Evolutionary conservation across 2,888 invertebrate genomes (phyloP).

Genomic region (Drosophila acutilabella): DNA sequence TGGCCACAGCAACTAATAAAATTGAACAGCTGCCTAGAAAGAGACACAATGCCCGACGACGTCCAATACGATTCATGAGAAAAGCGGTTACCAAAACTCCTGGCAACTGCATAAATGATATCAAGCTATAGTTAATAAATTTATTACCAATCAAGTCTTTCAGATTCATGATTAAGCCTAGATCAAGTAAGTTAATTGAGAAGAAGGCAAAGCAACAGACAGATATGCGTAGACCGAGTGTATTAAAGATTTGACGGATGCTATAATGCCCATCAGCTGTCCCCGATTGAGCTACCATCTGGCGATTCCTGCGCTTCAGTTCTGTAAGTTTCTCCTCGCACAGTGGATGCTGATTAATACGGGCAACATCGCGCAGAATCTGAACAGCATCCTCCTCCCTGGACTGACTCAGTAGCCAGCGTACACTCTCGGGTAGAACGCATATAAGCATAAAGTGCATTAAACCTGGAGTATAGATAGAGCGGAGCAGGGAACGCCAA

Average conservation of each 20-base stretch:
- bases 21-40: slow-evolving; percentile 87
- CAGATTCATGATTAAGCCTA: slow-evolving; percentile 91
- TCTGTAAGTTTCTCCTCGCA: slow-evolving; percentile 56
- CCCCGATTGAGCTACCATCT: slow-evolving; percentile 36
- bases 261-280: slow-evolving; percentile 46
- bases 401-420: slow-evolving; percentile 18
- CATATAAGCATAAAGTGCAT: slow-evolving; percentile 1
- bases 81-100: slow-evolving; percentile 88
- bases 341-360: slow-evolving; percentile 85
- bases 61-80: slow-evolving; percentile 88
- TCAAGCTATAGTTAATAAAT: slow-evolving; percentile 89
- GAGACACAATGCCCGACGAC: slow-evolving; percentile 87
- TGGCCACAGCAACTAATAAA: slow-evolving; percentile 70
- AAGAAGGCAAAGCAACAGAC: slow-evolving; percentile 92
- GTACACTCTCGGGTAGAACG: slow-evolving; percentile 5
- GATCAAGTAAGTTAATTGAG: slow-evolving; percentile 90
- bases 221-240: slow-evolving; percentile 74
- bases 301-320: slow-evolving; percentile 58
- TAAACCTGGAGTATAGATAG: slow-evolving; percentile 2
- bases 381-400: slow-evolving; percentile 43
- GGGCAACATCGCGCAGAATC: slow-evolving; percentile 87
- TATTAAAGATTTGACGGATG: slow-evolving; percentile 58
- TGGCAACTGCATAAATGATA: slow-evolving; percentile 88
- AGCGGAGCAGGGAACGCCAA: slow-evolving; percentile 15
- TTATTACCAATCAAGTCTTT: slow-evolving; percentile 89